Evolutionary conservation across 1,140 invertebrate species (phyloP).

Genomic region (Drosophila sulfurigaster): DNA sequence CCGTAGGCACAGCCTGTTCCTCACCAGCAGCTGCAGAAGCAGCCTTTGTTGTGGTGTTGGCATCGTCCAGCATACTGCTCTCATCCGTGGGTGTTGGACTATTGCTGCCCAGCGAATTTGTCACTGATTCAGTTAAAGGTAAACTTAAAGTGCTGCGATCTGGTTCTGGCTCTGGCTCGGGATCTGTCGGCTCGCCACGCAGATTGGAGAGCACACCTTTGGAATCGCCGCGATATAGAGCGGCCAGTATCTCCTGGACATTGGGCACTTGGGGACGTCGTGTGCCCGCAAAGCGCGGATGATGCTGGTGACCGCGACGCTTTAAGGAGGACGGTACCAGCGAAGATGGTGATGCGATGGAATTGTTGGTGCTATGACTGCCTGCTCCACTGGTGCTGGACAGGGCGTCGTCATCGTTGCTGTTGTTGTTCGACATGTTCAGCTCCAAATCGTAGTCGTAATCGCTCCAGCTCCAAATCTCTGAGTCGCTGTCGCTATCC

Average conservation of each 20-base stretch:
- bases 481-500: conserved; percentile 38
- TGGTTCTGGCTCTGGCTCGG: conserved; percentile 23
- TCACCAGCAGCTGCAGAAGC: neutral
- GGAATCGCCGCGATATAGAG: conserved; percentile 80
- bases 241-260: conserved; percentile 81
- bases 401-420: conserved; percentile 56
- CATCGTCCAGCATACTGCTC: conserved; percentile 78
- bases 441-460: conserved; percentile 44
- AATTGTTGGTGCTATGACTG: conserved; percentile 87
- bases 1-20: conserved; percentile 24
- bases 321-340: conserved; percentile 85
- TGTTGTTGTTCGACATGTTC: conserved; percentile 59
- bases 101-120: conserved; percentile 78
- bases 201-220: conserved; percentile 73
- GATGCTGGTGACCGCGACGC: conserved; percentile 92
- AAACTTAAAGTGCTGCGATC: conserved; percentile 66
- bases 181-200: conserved; percentile 41
- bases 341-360: conserved; percentile 36
- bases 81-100: conserved; percentile 83
- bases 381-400: conserved; percentile 86
- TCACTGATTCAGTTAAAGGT: conserved; percentile 75
- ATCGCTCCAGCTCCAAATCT: conserved; percentile 68
- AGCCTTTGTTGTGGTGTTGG: conserved; percentile 28
- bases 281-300: conserved; percentile 87
- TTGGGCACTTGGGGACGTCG: conserved; percentile 84